A percentile compares a stretch with the other conserved stretches of the same genome.
Evolutionary conservation across 2,888 invertebrate genomes (phyloP).

Genomic region (Anthoptus insignis): DNA sequence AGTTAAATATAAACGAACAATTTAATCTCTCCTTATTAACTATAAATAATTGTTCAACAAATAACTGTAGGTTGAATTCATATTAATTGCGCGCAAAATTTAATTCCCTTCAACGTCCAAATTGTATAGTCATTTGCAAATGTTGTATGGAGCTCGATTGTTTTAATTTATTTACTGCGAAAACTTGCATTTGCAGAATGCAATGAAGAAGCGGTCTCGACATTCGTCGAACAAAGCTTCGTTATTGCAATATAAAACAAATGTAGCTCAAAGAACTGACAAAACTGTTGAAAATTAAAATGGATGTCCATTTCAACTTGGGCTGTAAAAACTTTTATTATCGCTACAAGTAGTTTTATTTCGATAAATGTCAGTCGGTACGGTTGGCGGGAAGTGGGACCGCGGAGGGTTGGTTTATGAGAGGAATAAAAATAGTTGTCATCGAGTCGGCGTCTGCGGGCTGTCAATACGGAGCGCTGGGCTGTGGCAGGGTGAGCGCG

Average conservation of each 20-base stretch:
- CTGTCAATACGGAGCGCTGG: conserved; percentile 40
- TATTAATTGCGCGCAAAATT: conserved; percentile 7
- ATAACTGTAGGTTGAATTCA: no score
- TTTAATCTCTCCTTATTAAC: no score
- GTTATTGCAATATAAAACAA: conserved; percentile 12
- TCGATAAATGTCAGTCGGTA: not conserved
- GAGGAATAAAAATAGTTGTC: conserved; percentile 1
- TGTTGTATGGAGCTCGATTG: not conserved
- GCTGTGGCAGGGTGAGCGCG: conserved; percentile 27
- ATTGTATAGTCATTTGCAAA: conserved; percentile 11
- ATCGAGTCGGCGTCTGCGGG: not conserved
- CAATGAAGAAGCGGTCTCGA: conserved; percentile 3
- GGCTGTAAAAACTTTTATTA: not conserved
- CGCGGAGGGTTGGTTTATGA: not conserved
- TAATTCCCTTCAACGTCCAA: conserved; percentile 1
- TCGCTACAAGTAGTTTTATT: conserved; percentile 12
- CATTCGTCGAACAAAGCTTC: conserved; percentile 11
- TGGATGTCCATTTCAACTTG: not conserved
- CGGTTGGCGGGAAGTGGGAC: not conserved
- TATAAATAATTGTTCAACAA: no score
- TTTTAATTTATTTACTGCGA: conserved; percentile 13
- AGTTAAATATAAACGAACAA: no score
- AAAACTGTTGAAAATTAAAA: conserved; percentile 1
- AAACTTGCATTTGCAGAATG: conserved; percentile 13
- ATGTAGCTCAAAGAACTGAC: conserved; percentile 14